A percentile compares a stretch with the other conserved stretches of the same genome.
Evolutionary conservation across 92 coral and sea anemone species (phyloP).

Genomic region (Heliopora coerulea): DNA sequence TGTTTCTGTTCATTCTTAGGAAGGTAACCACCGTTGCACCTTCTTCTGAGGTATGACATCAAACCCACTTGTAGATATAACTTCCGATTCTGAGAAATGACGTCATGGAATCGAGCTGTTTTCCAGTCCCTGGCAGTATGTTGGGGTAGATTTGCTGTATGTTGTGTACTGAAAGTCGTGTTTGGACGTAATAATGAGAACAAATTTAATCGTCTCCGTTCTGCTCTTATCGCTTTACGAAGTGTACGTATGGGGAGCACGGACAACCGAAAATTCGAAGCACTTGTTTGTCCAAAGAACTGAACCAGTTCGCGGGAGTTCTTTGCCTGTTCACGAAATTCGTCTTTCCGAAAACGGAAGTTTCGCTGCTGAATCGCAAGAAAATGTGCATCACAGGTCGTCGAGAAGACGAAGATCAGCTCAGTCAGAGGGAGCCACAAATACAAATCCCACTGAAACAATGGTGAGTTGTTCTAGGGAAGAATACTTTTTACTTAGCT

Average conservation of each 20-base stretch:
- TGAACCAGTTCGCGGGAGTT: conserved; percentile 68
- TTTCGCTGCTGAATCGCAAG: neutral
- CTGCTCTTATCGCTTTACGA: conserved; percentile 10
- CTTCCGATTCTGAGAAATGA: too few species aligned
- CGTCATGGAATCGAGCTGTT: too few species aligned
- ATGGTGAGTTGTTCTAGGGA: neutral
- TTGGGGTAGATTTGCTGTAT: too few species aligned
- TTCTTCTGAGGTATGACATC: too few species aligned
- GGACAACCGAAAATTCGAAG: conserved; percentile 31
- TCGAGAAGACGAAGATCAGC: conserved; percentile 2
- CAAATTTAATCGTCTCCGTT: conserved; percentile 10
- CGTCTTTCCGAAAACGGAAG: conserved; percentile 6
- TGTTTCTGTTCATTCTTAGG: too few species aligned
- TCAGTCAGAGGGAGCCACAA: neutral
- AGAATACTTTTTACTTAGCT: neutral
- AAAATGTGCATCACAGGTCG: neutral
- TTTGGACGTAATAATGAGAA: too few species aligned
- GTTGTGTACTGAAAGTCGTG: too few species aligned
- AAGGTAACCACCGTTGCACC: too few species aligned
- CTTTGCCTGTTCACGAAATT: conserved; percentile 35
- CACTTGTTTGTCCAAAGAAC: conserved; percentile 67
- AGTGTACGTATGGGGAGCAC: neutral
- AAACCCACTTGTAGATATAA: too few species aligned
- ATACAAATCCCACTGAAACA: neutral
- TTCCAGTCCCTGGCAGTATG: too few species aligned